Conservation (phyloP, 2,797 vertebrate species). For the Micropoecilia bifurca region DNA sequence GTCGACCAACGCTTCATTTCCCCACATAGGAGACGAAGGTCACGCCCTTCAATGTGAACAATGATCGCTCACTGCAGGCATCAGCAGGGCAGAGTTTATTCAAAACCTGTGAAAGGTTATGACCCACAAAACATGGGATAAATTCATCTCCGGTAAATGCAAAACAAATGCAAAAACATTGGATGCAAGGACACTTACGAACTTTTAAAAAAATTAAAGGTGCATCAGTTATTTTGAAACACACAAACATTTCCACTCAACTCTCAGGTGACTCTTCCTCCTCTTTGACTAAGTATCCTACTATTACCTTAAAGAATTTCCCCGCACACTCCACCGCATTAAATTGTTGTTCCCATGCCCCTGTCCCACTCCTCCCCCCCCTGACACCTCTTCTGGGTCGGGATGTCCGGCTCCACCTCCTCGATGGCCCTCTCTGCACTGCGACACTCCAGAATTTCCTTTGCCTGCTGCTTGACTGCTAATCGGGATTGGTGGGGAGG, state of each 20-base stretch:
- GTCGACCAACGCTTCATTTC: background rate
- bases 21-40: background rate
- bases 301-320: conserved; percentile 35
- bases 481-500: conserved; percentile 69
- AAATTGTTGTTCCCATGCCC: conserved; percentile 33
- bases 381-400: conserved; percentile 49
- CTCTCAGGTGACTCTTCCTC: conserved; percentile 50
- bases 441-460: conserved; percentile 66
- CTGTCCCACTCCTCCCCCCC: conserved; percentile 10
- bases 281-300: conserved; percentile 42
- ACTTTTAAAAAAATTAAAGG: background rate
- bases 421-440: conserved; percentile 67
- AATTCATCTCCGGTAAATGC: background rate
- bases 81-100: background rate
- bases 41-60: background rate
- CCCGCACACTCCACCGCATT: conserved; percentile 26
- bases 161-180: background rate
- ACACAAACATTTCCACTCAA: conserved; percentile 36
- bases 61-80: background rate
- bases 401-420: conserved; percentile 47
- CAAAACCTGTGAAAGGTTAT: background rate
- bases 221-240: background rate
- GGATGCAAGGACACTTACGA: background rate
- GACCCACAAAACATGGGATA: background rate
- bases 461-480: conserved; percentile 59